Evolutionary conservation across 2,797 vertebrate genomes (phyloP).

Genomic region (Acanthurus leucopareius): DNA sequence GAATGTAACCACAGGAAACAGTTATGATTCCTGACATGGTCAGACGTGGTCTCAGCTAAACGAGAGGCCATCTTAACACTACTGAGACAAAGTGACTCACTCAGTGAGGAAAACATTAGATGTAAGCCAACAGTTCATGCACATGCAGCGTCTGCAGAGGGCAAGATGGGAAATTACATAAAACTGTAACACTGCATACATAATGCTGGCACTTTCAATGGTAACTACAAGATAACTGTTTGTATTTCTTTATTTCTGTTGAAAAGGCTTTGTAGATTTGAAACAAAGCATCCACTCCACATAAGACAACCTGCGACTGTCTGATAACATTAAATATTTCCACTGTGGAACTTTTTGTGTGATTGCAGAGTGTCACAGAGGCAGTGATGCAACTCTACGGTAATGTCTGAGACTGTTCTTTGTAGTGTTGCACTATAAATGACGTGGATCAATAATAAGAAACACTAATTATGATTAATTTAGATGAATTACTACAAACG

Average conservation of each 20-base stretch:
- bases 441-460: neutral
- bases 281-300: neutral
- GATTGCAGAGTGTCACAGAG: neutral
- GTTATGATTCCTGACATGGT: slow-evolving; percentile 47
- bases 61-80: slow-evolving; percentile 33
- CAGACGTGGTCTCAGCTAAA: slow-evolving; percentile 32
- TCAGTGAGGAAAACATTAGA: slow-evolving; percentile 12
- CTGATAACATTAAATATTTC: neutral
- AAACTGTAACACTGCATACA: slow-evolving; percentile 25
- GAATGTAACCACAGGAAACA: slow-evolving; percentile 62
- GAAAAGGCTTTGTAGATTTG: neutral
- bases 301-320: neutral
- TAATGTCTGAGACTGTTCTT: neutral
- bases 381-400: neutral
- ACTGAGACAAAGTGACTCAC: slow-evolving; percentile 21
- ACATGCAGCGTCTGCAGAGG: slow-evolving; percentile 21
- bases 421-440: neutral
- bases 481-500: neutral
- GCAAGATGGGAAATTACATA: slow-evolving; percentile 14
- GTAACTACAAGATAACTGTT: neutral
- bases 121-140: slow-evolving; percentile 11
- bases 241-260: slow-evolving; percentile 3
- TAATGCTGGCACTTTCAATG: slow-evolving; percentile 19
- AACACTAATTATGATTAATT: no score
- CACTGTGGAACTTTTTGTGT: neutral